Evolutionary conservation across 2,797 vertebrate species (phyloP).

Genomic region (Siniperca obscura): DNA sequence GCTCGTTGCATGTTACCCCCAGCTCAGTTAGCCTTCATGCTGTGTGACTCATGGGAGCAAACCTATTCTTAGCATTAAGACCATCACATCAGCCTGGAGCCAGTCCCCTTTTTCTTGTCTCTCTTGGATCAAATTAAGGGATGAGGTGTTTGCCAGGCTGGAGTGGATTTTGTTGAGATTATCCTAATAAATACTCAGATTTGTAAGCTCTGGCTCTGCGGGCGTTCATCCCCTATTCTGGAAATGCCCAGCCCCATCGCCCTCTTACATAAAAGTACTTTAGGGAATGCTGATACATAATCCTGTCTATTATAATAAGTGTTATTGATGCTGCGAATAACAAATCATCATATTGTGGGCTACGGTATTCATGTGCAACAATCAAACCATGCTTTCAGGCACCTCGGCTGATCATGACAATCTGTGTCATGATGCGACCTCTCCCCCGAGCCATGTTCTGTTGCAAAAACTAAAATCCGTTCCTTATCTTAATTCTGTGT

Average conservation of each 20-base stretch:
- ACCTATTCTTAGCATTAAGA: conserved; percentile 6
- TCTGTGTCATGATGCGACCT: conserved; percentile 20
- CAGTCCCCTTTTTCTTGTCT: background rate
- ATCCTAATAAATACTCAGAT: conserved; percentile 67
- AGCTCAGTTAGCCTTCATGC: conserved; percentile 22
- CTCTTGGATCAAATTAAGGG: conserved; percentile 17
- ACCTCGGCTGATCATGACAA: conserved; percentile 10
- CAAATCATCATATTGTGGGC: conserved; percentile 4
- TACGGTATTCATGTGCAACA: conserved; percentile 1
- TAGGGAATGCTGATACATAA: conserved; percentile 46
- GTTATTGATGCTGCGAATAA: conserved; percentile 30
- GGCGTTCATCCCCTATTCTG: conserved; percentile 36
- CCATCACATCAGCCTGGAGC: conserved; percentile 13
- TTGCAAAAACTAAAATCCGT: background rate
- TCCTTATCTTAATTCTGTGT: conserved; percentile 19
- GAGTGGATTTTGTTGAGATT: conserved; percentile 60
- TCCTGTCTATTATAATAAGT: conserved; percentile 44
- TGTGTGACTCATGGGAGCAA: conserved; percentile 36
- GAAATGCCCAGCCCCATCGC: conserved; percentile 54
- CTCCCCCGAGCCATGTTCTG: conserved; percentile 21
- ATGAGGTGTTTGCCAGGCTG: conserved; percentile 42
- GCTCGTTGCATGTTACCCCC: conserved; percentile 39
- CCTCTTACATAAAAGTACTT: conserved; percentile 67
- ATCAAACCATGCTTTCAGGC: conserved; percentile 23
- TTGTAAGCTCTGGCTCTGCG: conserved; percentile 38